These are phyloP conservation scores for Anastrepha ludens DNA, from an alignment of 1,140 invertebrate genomes.

Conservation along the genomic window DNA sequence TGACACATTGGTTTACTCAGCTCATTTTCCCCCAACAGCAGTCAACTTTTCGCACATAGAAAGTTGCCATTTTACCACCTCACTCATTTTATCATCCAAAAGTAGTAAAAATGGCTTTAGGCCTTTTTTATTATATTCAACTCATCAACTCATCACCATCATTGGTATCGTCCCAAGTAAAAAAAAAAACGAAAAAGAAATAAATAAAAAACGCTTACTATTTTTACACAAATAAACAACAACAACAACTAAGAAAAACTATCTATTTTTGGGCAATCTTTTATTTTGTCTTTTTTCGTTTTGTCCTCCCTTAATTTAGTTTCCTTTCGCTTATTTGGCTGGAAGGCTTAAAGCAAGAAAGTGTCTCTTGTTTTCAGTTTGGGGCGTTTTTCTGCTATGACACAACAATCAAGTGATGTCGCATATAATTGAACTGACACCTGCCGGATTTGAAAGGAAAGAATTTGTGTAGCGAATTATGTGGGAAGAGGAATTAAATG, in stretches of 20 bases:
- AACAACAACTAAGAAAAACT: background rate
- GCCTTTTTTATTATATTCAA: slow-evolving; percentile 45
- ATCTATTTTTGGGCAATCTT: background rate
- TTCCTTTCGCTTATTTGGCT: background rate
- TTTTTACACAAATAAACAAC: background rate
- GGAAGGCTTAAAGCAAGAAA: background rate
- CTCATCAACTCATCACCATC: slow-evolving; percentile 47
- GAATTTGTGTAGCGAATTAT: background rate
- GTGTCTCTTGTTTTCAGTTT: background rate
- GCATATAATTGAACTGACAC: slow-evolving; percentile 40
- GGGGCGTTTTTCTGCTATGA: slow-evolving; percentile 10
- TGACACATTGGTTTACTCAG: slow-evolving; percentile 26
- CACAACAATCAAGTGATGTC: background rate
- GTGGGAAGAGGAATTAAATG: background rate
- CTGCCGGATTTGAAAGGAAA: background rate
- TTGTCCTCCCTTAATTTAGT: slow-evolving; percentile 26
- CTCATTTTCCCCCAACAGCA: slow-evolving; percentile 17
- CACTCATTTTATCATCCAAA: slow-evolving; percentile 21
- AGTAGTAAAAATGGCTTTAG: slow-evolving; percentile 47
- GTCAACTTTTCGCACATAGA: background rate
- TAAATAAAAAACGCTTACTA: background rate
- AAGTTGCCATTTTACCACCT: background rate
- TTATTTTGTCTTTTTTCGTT: background rate
- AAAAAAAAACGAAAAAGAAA: background rate
- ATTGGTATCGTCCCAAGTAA: background rate